phyloP scores from a whole-genome alignment of 2,113 vertebrate genomes.

The Myrmophylax atrothorax region DNA sequence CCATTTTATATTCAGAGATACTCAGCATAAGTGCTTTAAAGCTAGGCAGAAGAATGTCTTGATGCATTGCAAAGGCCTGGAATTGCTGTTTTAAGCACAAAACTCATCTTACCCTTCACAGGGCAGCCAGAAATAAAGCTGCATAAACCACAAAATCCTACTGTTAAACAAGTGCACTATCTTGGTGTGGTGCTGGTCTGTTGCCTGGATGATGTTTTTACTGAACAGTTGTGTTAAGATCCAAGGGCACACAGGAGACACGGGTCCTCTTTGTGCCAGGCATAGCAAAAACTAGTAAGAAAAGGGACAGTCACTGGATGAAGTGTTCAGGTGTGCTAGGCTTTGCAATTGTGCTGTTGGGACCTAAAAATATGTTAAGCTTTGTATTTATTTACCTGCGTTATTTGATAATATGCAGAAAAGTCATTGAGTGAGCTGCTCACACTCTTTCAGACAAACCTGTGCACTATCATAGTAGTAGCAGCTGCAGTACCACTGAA shows the following conservation, averaged over 20 bases:
- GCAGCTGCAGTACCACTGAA: background rate
- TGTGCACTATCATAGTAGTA: background rate
- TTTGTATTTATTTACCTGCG: background rate
- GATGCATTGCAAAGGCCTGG: background rate
- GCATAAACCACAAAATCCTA: background rate
- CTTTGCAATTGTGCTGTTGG: background rate
- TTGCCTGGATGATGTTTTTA: background rate
- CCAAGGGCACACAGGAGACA: background rate
- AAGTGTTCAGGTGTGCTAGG: background rate
- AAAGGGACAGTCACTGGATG: background rate
- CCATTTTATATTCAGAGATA: background rate
- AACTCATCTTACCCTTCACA: background rate
- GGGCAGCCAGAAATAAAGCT: background rate
- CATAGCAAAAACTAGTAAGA: background rate
- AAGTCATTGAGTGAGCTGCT: background rate
- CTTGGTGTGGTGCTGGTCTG: background rate
- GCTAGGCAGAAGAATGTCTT: background rate
- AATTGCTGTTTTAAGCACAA: background rate
- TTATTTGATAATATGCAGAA: background rate
- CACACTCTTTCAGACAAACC: background rate
- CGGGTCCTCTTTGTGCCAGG: rapidly evolving
- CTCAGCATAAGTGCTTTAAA: background rate
- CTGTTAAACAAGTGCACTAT: rapidly evolving
- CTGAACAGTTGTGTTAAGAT: background rate
- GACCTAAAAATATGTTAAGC: background rate